Base-by-base conservation (phyloP, 2,888 invertebrate genomes). In the Rhopalosiphum nymphaeae region DNA sequence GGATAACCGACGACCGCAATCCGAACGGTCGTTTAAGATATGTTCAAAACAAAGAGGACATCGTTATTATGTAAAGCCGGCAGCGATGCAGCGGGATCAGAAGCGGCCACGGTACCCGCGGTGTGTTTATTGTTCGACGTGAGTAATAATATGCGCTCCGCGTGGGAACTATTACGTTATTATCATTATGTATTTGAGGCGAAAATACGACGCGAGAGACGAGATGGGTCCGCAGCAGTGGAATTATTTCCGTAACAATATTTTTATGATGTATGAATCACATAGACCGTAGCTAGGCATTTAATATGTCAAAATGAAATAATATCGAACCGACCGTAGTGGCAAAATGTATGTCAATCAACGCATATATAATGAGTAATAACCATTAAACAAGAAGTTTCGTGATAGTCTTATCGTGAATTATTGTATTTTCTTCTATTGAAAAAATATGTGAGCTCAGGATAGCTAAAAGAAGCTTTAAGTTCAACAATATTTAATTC, bases 11-110 rank as follows among this genome's bases (percentile, higher is more conserved):
- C 67, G 67, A 67, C 67, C 67, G 67, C n/a, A 67, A 67, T 36
- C 67, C n/a, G 67, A 67, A 67, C 16, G 16, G 36, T 67, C 67
- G 7, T n/a, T 67, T 67, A 67, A 67, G 36, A 56, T 44, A 44
- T 25, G 25, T 88, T 89, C 44, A 89, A 89, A 42, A 89, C 53
- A 89, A 89, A 89, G 57, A 89, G 29, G 89, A 89, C 89, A 57
- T 89, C 89, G 25, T 89, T 89, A 89, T 53, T 46, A 88, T n/a
- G 49, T 9, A 87, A 86, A 86, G 86, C 86, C 46, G 46, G 49
- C 46, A n/a, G 29, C 86, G 29, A 49, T n/a, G 49, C 67, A 67
- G 67, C 67, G 67, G 67, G 2, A n/a, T 67, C 67, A 67, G 67
- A n/a, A 67, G n/a, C 67, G 67, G n/a, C n/a, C n/a, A n/a, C 16